These are phyloP conservation scores for Oryzias dopingdopingensis DNA, from an alignment of 2,797 vertebrate genomes.

Conservation along the genomic window DNA sequence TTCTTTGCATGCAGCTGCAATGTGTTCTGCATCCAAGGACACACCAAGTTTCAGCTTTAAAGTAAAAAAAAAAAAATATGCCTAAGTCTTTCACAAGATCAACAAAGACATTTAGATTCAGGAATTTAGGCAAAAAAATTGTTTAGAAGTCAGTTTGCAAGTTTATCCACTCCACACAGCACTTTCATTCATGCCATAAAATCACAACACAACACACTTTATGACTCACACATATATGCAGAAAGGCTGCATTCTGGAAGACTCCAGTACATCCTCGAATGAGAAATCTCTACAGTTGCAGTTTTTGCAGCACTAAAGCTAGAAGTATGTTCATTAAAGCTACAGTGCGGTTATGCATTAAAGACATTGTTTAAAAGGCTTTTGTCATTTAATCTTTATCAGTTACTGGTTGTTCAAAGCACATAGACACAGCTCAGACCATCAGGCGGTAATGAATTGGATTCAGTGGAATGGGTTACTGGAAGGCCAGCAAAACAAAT, in stretches of 20 bases:
- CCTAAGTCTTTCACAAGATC: too few relatives aligned
- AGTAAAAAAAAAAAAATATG: too few relatives aligned
- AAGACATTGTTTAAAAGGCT: conserved; percentile 34
- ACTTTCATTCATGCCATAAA: too few relatives aligned
- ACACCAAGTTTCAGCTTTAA: too few relatives aligned
- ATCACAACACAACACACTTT: neutral
- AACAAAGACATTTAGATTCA: too few relatives aligned
- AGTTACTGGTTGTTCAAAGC: conserved; percentile 53
- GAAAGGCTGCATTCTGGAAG: neutral
- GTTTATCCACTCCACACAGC: neutral
- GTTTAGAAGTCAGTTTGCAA: neutral
- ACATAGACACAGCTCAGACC: conserved; percentile 46
- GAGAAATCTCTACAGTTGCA: too few relatives aligned
- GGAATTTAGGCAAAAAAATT: too few relatives aligned
- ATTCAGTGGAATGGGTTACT: conserved; percentile 59
- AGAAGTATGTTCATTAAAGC: neutral
- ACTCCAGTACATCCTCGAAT: neutral
- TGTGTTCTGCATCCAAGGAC: too few relatives aligned
- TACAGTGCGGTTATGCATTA: conserved; percentile 14
- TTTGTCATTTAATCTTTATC: conserved; percentile 45
- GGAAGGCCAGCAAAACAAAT: conserved; percentile 69
- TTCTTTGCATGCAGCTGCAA: too few relatives aligned
- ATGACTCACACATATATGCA: neutral
- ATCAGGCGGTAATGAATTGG: conserved; percentile 64
- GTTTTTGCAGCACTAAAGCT: too few relatives aligned